Percentiles rank a stretch among this genome's conserved stretches.
Evolutionary conservation across 2,797 vertebrate genomes (phyloP).

Genomic region (Streptopelia turtur): DNA sequence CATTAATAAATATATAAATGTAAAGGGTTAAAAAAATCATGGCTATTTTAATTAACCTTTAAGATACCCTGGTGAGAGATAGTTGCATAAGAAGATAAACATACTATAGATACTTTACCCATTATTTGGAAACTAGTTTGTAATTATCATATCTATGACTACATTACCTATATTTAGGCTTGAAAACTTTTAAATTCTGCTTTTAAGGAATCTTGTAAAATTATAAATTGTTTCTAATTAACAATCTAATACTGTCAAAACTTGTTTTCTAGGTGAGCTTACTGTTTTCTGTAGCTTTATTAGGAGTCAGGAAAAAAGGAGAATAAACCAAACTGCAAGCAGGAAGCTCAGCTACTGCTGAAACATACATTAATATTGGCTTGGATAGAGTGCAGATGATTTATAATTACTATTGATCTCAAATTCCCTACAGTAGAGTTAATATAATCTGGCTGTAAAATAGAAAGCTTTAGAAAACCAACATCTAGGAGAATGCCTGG

Average conservation of each 20-base stretch:
- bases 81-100: neutral
- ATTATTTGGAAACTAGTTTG: neutral
- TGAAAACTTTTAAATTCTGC: neutral
- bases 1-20: neutral
- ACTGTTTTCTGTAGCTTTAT: neutral
- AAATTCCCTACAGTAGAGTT: neutral
- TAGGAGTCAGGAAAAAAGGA: neutral
- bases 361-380: neutral
- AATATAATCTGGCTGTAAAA: neutral
- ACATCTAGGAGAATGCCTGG: neutral
- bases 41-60: neutral
- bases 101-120: neutral
- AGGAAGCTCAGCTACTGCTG: neutral
- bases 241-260: neutral
- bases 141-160: neutral
- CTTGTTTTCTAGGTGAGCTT: neutral
- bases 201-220: neutral
- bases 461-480: neutral
- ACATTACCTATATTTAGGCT: neutral
- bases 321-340: neutral
- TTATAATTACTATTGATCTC: neutral
- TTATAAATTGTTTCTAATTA: neutral
- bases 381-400: neutral
- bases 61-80: neutral
- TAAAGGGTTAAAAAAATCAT: neutral